Evolutionary conservation across 2,113 vertebrate genomes (phyloP), one percentile per base, ranked within the genome.

Genomic region (Mungos mungo): DNA sequence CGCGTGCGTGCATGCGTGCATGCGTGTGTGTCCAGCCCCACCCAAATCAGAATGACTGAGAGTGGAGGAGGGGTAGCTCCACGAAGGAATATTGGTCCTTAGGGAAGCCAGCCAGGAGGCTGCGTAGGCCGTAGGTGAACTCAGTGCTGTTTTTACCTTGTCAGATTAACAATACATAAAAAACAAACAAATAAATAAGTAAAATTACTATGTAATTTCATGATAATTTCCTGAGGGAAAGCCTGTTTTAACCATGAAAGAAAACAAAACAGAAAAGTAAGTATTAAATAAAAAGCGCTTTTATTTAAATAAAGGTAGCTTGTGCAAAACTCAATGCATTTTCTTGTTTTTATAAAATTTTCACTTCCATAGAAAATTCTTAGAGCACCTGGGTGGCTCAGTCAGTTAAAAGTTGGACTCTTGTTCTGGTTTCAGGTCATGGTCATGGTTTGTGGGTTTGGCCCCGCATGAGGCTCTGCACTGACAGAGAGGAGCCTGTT

Each of bases 141-240:
- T n/a, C 31, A 38, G 71, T 25, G 41, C 38, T 77, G 50, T 45
- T 95, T 94, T 87, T 50, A 87, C 91, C 88, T 91, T 71, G 57
- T 92, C 76, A 92, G 33, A 77, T 88, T 87, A 86, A 94, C 57
- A 57, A 65, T 47, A 16, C 66, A 38, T 66, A 74, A 87, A 92
- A 35, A 68, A 66, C 77, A 81, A 31, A 76, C 13, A 76, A 71
- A 57, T 33, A 63, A 63, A 63, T 93, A 52, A 90, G 90, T 52
- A 81, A 90, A 86, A 74, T 88, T 63, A 63, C 57, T 60, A 47
- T 38, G 45, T 38, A 69, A 77, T 93, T 63, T 68, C 57, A 87
- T 41, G 33, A 86, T 74, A 15, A 74, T 81, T 81, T 93, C 33
- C 74, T 90, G n/a, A 81, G 72, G 77, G 54, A 86, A 93, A 93